Percentiles rank a stretch among this genome's conserved stretches.
Evolutionary conservation across 2,888 invertebrate genomes (phyloP).

Genomic region (Tolmerus cingulatus): DNA sequence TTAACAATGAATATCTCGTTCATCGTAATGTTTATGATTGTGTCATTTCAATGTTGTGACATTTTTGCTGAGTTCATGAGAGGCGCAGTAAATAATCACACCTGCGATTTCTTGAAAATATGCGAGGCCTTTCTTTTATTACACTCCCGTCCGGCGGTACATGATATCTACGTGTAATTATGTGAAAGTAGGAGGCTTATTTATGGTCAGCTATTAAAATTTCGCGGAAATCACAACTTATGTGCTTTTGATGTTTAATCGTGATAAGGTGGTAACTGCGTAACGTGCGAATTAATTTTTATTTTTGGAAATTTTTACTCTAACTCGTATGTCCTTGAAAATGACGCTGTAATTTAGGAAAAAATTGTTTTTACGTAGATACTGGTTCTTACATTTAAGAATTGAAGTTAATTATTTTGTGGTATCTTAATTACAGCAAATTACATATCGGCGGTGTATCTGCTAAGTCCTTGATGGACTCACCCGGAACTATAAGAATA

Average conservation of each 20-base stretch:
- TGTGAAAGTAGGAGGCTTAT: neutral
- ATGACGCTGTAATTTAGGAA: neutral
- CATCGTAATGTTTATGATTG: neutral
- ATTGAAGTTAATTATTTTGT: neutral
- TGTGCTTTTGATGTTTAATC: neutral
- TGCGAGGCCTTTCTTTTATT: neutral
- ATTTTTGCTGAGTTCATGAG: neutral
- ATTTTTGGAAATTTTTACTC: neutral
- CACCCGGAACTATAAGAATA: neutral
- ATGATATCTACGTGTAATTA: neutral
- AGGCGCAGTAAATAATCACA: neutral
- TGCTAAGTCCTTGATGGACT: neutral
- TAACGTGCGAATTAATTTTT: neutral
- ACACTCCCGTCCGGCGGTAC: neutral
- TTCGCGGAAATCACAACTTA: neutral
- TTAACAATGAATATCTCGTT: neutral
- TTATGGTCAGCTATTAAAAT: neutral
- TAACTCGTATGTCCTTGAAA: neutral
- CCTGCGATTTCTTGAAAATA: neutral
- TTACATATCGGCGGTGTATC: neutral
- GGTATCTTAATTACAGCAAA: neutral
- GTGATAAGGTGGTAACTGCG: neutral
- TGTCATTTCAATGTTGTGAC: neutral
- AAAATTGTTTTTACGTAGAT: neutral
- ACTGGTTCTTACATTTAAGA: neutral